These are phyloP conservation scores for Onychomys torridus DNA, from an alignment of 2,797 vertebrate species.

Conservation along the genomic window DNA sequence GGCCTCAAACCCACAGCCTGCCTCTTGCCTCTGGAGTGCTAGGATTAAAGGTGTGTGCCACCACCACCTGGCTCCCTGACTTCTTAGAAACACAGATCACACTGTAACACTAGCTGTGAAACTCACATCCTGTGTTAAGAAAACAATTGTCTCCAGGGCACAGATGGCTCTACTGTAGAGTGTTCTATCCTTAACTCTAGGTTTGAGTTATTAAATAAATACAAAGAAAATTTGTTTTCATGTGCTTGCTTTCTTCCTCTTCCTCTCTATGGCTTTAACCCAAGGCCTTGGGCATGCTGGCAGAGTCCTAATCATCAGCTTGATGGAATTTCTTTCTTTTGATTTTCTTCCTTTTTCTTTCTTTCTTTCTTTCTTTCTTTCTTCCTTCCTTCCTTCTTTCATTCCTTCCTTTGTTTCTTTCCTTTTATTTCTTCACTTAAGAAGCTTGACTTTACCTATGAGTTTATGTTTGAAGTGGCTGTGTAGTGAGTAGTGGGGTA, in stretches of 20 bases:
- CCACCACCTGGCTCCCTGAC: too few species aligned
- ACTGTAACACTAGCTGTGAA: neutral
- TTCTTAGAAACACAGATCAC: neutral
- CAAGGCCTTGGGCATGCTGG: neutral
- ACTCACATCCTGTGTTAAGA: neutral
- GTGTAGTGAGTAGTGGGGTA: neutral
- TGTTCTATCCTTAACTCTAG: conserved; percentile 10
- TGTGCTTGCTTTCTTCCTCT: neutral
- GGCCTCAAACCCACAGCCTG: too few species aligned
- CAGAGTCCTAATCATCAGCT: neutral
- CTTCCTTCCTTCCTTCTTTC: too few species aligned
- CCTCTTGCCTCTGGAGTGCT: too few species aligned
- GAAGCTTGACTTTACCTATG: neutral
- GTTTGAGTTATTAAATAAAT: neutral
- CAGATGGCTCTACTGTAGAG: neutral
- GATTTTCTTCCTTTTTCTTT: neutral
- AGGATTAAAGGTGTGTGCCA: too few species aligned
- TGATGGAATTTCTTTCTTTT: neutral
- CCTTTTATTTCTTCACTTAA: neutral
- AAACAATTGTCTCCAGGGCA: neutral
- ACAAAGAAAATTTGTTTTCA: conserved; percentile 11
- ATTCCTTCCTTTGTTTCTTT: neutral
- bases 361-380: neutral
- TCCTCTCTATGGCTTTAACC: neutral
- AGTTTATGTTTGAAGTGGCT: neutral